Base-by-base conservation (phyloP, 92 coral and sea anemone species). In the Isaurus tuberculatus region DNA sequence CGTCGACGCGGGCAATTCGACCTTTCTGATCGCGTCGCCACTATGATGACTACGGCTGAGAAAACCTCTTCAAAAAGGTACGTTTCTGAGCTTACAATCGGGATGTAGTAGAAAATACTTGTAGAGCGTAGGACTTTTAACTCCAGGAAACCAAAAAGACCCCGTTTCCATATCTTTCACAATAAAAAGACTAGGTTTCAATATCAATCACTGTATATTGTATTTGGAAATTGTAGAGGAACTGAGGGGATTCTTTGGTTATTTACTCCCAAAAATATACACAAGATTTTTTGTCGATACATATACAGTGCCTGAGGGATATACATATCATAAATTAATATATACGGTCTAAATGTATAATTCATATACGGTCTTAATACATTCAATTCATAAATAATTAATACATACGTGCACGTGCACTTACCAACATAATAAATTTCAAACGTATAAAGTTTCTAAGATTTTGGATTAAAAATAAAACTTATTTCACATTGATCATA, bases 201-300 rank as follows among this genome's bases (percentile, higher is more conserved):
- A 75, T 75, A 75, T 75, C 81, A 75, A 75, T 75, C 81, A 75
- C 81, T 75, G 81, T 75, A 75, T 49, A 75, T 75, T 75, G 67
- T 75, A 75, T 75, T 48, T 48, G 81, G 34, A 75, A 75, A 75
- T 75, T 27, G 81, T 75, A 75, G 46, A 40, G 46, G 46, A 40
- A 40, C 46, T 40, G 80, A 5, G 80, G 80, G 80, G 80, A 43
- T 44, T 73, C 63, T 73, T 43, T 43, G 63, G 63, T 43, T 73
- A 43, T 73, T 44, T 44, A 31, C 33, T 60, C 15, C 4, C 30
- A n/a, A n/a, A n/a, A n/a, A n/a, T n/a, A n/a, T n/a, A n/a, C n/a
- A n/a, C n/a, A n/a, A n/a, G n/a, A n/a, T n/a, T n/a, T n/a, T n/a
- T n/a, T n/a, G n/a, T n/a, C n/a, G n/a, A n/a, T n/a, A n/a, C n/a